Percentiles rank a stretch among this genome's conserved stretches.
Conservation (phyloP, 2,888 invertebrate species). For the Bhutanitis thaidina region DNA sequence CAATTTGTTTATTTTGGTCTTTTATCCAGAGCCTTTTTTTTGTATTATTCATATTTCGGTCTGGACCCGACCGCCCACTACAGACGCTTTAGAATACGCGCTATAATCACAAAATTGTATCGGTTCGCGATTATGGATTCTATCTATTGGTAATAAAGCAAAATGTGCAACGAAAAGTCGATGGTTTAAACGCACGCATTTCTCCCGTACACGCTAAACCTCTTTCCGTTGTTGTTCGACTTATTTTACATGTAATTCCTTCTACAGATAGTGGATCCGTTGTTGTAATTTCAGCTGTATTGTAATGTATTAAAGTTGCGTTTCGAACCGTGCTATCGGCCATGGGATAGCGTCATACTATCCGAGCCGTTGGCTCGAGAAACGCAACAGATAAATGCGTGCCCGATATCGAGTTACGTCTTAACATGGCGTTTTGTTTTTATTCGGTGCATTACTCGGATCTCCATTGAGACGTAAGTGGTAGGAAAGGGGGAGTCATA, state of each 20-base stretch:
- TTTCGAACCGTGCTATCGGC: slow-evolving; percentile 27
- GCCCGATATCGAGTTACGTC: slow-evolving; percentile 65
- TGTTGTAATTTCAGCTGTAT: slow-evolving; percentile 36
- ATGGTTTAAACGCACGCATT: slow-evolving; percentile 3
- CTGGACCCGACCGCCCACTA: slow-evolving; percentile 58
- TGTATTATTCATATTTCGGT: slow-evolving; percentile 57
- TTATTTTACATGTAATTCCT: slow-evolving; percentile 56
- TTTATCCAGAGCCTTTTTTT: slow-evolving; percentile 26
- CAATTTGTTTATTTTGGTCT: slow-evolving; percentile 18
- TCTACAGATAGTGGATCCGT: slow-evolving; percentile 31
- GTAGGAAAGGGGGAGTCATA: slow-evolving; percentile 11
- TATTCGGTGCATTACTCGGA: slow-evolving; percentile 35
- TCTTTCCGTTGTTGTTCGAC: slow-evolving; percentile 49
- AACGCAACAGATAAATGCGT: slow-evolving; percentile 71
- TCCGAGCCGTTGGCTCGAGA: slow-evolving; percentile 63
- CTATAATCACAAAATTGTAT: slow-evolving; percentile 18
- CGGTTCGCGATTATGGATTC: slow-evolving; percentile 38
- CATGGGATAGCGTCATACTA: slow-evolving; percentile 64
- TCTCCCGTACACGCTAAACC: slow-evolving; percentile 32
- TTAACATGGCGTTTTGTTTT: slow-evolving; percentile 42
- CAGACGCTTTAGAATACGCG: slow-evolving; percentile 40
- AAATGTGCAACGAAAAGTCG: slow-evolving; percentile 2
- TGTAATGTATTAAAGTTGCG: slow-evolving; percentile 23
- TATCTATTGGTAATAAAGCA: slow-evolving; percentile 10
- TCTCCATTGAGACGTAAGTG: slow-evolving; percentile 28